Percentiles rank a stretch among this genome's conserved stretches.
Evolutionary conservation across 2,113 vertebrate genomes (phyloP).

Genomic region (Pseudonaja textilis): DNA sequence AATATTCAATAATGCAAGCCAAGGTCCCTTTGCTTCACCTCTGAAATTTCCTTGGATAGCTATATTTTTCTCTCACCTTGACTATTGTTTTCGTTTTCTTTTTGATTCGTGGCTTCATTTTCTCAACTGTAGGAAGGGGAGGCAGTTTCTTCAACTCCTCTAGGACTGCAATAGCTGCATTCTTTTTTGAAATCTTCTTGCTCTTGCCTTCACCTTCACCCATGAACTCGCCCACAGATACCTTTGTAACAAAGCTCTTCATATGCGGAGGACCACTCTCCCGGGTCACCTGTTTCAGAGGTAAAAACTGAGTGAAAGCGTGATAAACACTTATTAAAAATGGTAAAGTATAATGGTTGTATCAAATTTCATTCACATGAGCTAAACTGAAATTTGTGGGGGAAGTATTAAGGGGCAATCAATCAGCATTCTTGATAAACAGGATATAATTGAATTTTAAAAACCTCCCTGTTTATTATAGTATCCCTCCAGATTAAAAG

Average conservation of each 20-base stretch:
- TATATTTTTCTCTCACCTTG: constrained; percentile 74
- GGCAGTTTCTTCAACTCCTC: constrained; percentile 88
- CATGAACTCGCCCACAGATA: constrained; percentile 87
- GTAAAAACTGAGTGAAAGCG: constrained; percentile 78
- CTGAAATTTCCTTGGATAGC: not conserved
- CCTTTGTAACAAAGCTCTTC: constrained; percentile 93
- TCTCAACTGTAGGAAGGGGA: constrained; percentile 86
- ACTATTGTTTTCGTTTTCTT: constrained; percentile 98
- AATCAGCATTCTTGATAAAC: constrained; percentile 14
- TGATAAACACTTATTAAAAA: constrained; percentile 70
- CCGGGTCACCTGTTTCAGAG: constrained; percentile 88
- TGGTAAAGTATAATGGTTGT: constrained; percentile 55
- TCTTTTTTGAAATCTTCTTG: constrained; percentile 98
- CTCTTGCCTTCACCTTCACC: constrained; percentile 97
- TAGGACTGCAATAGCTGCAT: constrained; percentile 88
- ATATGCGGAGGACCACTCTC: constrained; percentile 96
- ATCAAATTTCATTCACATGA: constrained; percentile 49
- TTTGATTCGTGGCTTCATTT: constrained; percentile 93
- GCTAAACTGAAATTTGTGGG: constrained; percentile 5
- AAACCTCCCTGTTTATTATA: not conserved
- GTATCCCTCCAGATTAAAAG: constrained; percentile 25
- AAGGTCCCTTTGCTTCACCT: not conserved
- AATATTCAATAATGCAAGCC: not conserved
- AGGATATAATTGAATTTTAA: not conserved
- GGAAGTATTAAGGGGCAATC: not conserved